Evolutionary conservation across 2,888 invertebrate genomes (phyloP), one percentile per base, ranked within the genome.

Genomic region (Troides aeacus): DNA sequence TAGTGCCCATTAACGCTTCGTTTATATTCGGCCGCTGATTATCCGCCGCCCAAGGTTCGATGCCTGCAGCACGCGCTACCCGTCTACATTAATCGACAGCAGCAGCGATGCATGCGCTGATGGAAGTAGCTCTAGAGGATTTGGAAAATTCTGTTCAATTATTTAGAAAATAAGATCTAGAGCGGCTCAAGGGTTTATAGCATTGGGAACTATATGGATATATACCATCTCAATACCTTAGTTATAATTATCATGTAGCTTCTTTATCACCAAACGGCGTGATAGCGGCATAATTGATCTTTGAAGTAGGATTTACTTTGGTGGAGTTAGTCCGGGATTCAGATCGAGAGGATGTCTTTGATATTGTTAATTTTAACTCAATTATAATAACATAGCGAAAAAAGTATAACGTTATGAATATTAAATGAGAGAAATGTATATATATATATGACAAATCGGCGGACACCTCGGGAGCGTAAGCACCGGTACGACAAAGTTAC

Each of bases 1-100:
- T 88, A 80, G 83, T 84, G 80, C 78, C 83, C 81, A 88, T 88
- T 87, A 87, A 81, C 79, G 79, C 73, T 76, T 73, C 75, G 78
- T 77, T 75, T 73, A 75, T 77, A 74, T 80, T 80, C 77, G 77
- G 72, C 77, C 72, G 75, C 80, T 86, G 85, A 87, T 87, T 84
- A 84, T 81, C 81, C 73, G 72, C 73, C 73, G 72, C 73, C 73
- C 74, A 65, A 72, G 72, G 69, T 72, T 73, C 68, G 72, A 62
- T 58, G 68, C 61, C 24, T 56, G 57, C 18, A 21, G 57, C 64
- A 63, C 64, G 60, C 66, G 65, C 63, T 62, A n/a, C 74, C 72
- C 72, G 30, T 61, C 56, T n/a, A 18, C 46, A 18, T 61, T 66
- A 66, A 70, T 67, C 61, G 70, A 71, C 67, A 39, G 17, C 46